Evolutionary conservation across 2,888 invertebrate genomes (phyloP).

Genomic region (Liodrosophila aerea): DNA sequence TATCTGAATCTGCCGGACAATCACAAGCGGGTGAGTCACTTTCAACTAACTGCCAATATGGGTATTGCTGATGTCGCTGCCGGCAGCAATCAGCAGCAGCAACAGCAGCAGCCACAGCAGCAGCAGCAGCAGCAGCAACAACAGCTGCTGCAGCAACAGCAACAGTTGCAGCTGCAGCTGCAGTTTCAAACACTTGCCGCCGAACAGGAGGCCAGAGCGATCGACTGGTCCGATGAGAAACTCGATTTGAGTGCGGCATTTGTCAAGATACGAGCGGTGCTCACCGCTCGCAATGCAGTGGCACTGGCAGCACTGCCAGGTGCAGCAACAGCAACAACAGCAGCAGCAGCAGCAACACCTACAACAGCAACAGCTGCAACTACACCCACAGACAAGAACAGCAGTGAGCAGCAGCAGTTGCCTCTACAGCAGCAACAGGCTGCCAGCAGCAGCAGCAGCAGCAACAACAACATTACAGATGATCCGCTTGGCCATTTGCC

Average conservation of each 20-base stretch:
- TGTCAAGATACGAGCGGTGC: slow-evolving; percentile 76
- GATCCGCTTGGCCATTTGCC: slow-evolving; percentile 79
- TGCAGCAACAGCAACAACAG: slow-evolving; percentile 19
- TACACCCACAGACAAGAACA: slow-evolving; percentile 16
- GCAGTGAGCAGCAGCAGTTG: slow-evolving; percentile 35
- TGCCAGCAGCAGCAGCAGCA: slow-evolving; percentile 52
- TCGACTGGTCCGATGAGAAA: slow-evolving; percentile 78
- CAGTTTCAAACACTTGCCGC: slow-evolving; percentile 68
- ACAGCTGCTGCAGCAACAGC: slow-evolving; percentile 54
- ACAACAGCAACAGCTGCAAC: slow-evolving; percentile 8
- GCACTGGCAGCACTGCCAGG: slow-evolving; percentile 48
- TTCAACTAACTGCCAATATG: slow-evolving; percentile 66
- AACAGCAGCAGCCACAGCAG: slow-evolving; percentile 20
- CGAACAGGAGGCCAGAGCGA: slow-evolving; percentile 77
- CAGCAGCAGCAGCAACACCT: slow-evolving; percentile 33
- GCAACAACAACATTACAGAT: slow-evolving; percentile 46
- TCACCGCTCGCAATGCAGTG: slow-evolving; percentile 75
- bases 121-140: slow-evolving; percentile 34
- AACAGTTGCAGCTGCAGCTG: slow-evolving; percentile 64
- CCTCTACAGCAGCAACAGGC: slow-evolving; percentile 23
- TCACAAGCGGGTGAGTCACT: slow-evolving; percentile 96
- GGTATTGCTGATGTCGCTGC: slow-evolving; percentile 44
- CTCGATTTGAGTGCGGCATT: slow-evolving; percentile 78
- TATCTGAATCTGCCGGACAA: slow-evolving; percentile 98
- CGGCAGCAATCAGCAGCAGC: slow-evolving; percentile 18